Conservation (phyloP, 23 tunicate species). For the Clavelina lepadiformis region DNA sequence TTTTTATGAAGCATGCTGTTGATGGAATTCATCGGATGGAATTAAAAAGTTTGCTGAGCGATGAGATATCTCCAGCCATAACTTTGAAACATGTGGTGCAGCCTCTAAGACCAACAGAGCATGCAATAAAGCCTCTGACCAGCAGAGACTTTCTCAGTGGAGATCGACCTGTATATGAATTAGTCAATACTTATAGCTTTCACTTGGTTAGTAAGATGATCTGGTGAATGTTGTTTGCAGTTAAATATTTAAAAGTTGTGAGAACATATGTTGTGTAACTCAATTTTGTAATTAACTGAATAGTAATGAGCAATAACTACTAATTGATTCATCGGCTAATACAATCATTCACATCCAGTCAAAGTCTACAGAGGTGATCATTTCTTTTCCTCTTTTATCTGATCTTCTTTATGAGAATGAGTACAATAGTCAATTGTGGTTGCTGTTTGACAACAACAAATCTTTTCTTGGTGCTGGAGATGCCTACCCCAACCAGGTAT, state of each 20-base stretch:
- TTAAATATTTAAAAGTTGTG: too few relatives aligned
- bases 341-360: conserved; percentile 23
- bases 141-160: conserved; percentile 54
- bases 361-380: conserved; percentile 56
- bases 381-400: conserved; percentile 61
- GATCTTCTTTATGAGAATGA: conserved; percentile 84
- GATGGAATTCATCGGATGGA: conserved; percentile 68
- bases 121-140: conserved; percentile 39
- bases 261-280: too few relatives aligned
- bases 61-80: conserved; percentile 59
- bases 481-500: conserved; percentile 88
- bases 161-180: conserved; percentile 57
- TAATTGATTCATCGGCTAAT: too few relatives aligned
- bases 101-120: conserved; percentile 58
- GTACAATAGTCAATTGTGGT: conserved; percentile 83
- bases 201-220: conserved; percentile 48
- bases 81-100: conserved; percentile 62
- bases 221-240: too few relatives aligned
- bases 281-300: too few relatives aligned
- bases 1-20: conserved; percentile 58
- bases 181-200: conserved; percentile 76
- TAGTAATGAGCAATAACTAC: too few relatives aligned
- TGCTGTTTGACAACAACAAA: conserved; percentile 61
- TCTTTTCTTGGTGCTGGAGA: conserved; percentile 69
- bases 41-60: conserved; percentile 30